Evolutionary conservation across 2,113 vertebrate species (phyloP).

Genomic region (Oplegnathus fasciatus): DNA sequence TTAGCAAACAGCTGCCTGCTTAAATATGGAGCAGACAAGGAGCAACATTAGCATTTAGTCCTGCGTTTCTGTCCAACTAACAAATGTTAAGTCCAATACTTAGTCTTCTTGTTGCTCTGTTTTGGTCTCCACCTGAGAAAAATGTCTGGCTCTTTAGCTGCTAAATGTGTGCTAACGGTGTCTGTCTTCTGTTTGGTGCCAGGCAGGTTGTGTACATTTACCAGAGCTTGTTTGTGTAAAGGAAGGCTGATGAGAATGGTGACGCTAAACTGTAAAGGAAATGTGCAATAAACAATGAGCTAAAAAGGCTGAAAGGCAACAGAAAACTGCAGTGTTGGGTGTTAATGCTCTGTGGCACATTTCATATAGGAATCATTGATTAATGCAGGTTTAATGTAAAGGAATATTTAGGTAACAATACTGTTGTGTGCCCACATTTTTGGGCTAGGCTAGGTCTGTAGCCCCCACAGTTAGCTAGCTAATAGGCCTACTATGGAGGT

Average conservation of each 20-base stretch:
- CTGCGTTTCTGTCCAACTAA: not conserved
- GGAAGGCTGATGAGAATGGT: too few species aligned
- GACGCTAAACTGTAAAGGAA: not conserved
- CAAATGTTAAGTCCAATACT: not conserved
- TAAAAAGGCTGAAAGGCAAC: not conserved
- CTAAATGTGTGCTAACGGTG: not conserved
- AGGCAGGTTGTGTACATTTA: not conserved
- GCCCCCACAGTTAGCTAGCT: not conserved
- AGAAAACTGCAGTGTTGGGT: not conserved
- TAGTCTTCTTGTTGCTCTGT: not conserved
- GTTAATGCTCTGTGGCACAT: not conserved
- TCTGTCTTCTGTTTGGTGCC: not conserved
- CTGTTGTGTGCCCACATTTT: not conserved
- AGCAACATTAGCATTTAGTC: not conserved
- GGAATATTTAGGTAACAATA: not conserved
- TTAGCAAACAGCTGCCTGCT: not conserved
- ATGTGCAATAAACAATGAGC: not conserved
- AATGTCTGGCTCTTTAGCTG: not conserved
- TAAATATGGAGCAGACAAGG: not conserved
- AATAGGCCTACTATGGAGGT: not conserved
- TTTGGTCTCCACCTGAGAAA: not conserved
- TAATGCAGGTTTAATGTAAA: not conserved
- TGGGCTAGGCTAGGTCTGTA: not conserved
- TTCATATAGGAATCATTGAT: not conserved
- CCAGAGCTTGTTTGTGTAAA: not conserved